Conservation (phyloP, 2,113 vertebrate genomes). For the Sciurus niger region DNA sequence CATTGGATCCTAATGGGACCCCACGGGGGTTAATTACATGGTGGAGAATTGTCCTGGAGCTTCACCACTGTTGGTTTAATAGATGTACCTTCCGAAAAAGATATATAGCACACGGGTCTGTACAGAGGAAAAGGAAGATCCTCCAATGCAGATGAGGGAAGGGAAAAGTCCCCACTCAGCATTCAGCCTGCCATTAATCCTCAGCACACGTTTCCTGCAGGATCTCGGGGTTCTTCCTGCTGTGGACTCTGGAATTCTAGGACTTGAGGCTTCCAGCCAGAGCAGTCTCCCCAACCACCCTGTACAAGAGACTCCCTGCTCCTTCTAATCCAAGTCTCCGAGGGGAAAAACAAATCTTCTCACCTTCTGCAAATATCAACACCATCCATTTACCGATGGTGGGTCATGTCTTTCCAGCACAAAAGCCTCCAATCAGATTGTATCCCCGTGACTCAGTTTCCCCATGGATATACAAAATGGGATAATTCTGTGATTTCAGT, state of each 20-base stretch:
- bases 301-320: neutral
- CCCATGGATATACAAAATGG: neutral
- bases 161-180: conserved; percentile 70
- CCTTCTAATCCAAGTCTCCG: neutral
- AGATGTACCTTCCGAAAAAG: conserved; percentile 74
- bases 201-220: conserved; percentile 66
- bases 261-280: neutral
- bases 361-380: too few species aligned
- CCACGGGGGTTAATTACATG: conserved; percentile 78
- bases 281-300: neutral
- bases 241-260: conserved; percentile 56
- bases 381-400: accelerated
- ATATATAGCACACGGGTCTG: conserved; percentile 70
- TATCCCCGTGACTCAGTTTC: neutral
- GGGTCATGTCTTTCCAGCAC: accelerated
- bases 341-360: neutral
- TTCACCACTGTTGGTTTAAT: conserved; percentile 67
- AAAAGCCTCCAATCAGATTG: neutral
- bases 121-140: conserved; percentile 71
- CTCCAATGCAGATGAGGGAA: conserved; percentile 72
- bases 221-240: conserved; percentile 74
- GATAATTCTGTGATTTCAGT: neutral
- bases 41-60: conserved; percentile 48
- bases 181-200: conserved; percentile 63
- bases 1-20: conserved; percentile 75